Percentiles rank a stretch among this genome's conserved stretches.
Conservation (phyloP, 1,140 invertebrate species). For the Magallana angulata region DNA sequence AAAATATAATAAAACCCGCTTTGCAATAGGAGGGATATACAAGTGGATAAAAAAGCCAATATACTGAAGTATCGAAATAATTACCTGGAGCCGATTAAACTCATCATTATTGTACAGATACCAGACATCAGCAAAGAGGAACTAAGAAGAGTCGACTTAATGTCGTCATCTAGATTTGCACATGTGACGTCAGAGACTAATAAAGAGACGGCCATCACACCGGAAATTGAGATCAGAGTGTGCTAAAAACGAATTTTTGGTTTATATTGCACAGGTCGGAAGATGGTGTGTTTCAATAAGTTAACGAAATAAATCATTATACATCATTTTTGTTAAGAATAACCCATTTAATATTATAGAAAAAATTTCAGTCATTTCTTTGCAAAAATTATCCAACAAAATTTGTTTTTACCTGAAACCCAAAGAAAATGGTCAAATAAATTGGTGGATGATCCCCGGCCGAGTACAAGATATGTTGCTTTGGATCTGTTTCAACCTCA, state of each 20-base stretch:
- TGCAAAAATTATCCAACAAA: too few relatives aligned
- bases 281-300: too few relatives aligned
- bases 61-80: too few relatives aligned
- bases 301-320: too few relatives aligned
- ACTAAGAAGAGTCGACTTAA: conserved; percentile 62
- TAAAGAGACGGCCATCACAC: conserved; percentile 51
- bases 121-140: conserved; percentile 66
- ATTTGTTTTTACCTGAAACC: conserved; percentile 14
- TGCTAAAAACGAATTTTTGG: conserved; percentile 41
- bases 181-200: conserved; percentile 62
- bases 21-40: background rate
- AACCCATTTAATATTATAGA: too few relatives aligned
- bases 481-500: background rate
- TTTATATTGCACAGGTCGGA: too few relatives aligned
- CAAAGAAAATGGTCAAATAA: conserved; percentile 39
- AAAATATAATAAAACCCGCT: background rate
- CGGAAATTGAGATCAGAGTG: conserved; percentile 55
- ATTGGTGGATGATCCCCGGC: conserved; percentile 37
- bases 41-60: too few relatives aligned
- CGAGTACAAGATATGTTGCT: conserved; percentile 14
- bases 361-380: too few relatives aligned
- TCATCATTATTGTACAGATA: conserved; percentile 64
- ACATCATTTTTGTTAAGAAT: too few relatives aligned
- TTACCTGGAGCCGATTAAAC: conserved; percentile 60
- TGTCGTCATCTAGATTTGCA: conserved; percentile 51